Percentiles rank a stretch among this genome's conserved stretches.
phyloP scores from a whole-genome alignment of 37 sponge, comb jelly and placozoan species.

The Halisarca cf. caerulea region DNA sequence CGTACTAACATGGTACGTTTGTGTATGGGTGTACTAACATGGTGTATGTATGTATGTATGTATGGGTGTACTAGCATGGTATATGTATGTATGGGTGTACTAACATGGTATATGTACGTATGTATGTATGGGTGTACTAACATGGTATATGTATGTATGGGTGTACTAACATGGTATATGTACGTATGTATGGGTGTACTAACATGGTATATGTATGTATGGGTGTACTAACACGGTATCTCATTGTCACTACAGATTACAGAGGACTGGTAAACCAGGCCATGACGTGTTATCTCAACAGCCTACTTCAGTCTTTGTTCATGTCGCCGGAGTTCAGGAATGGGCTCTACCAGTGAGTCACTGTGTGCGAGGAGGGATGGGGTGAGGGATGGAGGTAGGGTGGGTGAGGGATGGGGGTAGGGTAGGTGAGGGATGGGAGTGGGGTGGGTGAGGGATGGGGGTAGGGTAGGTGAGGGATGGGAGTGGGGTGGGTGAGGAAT shows the following conservation, averaged over 20 bases:
- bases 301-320: slow-evolving; percentile 88
- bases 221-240: background rate
- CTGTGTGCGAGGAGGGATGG: too few species aligned
- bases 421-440: too few species aligned
- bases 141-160: background rate
- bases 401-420: too few species aligned
- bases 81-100: slow-evolving; percentile 18
- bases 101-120: background rate
- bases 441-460: too few species aligned
- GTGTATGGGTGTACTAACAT: too few species aligned
- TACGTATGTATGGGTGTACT: background rate
- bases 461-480: too few species aligned
- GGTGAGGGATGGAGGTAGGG: too few species aligned
- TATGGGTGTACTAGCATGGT: too few species aligned
- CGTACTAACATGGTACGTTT: too few species aligned
- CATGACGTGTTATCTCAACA: slow-evolving; percentile 98
- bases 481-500: too few species aligned
- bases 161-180: background rate
- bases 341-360: slow-evolving; percentile 76
- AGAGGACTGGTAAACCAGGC: slow-evolving; percentile 96
- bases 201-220: too few species aligned
- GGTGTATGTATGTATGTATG: too few species aligned
- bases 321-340: slow-evolving; percentile 97
- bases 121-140: background rate
- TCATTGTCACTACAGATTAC: slow-evolving; percentile 48